A percentile compares a stretch with the other conserved stretches of the same genome.
phyloP scores from a whole-genome alignment of 2,888 invertebrate genomes.

The Branchipolynoe longqiensis region DNA sequence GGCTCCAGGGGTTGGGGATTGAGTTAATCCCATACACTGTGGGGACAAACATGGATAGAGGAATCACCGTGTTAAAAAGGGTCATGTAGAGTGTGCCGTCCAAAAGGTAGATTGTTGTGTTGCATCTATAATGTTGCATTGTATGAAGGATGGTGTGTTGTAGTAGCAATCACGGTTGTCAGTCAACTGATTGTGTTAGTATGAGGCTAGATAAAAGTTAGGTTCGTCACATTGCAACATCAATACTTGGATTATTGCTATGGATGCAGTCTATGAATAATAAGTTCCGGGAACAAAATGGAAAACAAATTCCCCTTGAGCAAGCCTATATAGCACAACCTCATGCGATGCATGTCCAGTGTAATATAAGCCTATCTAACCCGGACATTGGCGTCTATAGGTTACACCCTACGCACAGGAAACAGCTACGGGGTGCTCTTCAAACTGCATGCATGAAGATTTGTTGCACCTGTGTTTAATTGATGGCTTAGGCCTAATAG shows the following conservation, averaged over 20 bases:
- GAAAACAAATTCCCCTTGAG: conserved; percentile 30
- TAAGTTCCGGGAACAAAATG: too few relatives aligned
- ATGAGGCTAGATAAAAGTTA: too few relatives aligned
- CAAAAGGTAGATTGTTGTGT: too few relatives aligned
- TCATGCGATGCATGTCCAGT: background rate
- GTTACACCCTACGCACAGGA: conserved; percentile 15
- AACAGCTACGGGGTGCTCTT: background rate
- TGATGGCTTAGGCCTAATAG: too few relatives aligned
- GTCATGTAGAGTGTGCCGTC: too few relatives aligned
- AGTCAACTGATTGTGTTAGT: too few relatives aligned
- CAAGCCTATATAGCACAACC: conserved; percentile 47
- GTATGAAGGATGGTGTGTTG: too few relatives aligned
- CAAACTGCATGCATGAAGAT: conserved; percentile 34
- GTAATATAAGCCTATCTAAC: background rate
- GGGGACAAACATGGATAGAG: conserved; percentile 1
- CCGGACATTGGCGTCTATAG: background rate
- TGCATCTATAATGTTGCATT: too few relatives aligned
- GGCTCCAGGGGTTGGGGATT: conserved; percentile 44
- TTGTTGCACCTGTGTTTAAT: background rate
- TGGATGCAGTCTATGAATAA: too few relatives aligned
- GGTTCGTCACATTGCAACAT: too few relatives aligned
- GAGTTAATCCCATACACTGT: conserved; percentile 33
- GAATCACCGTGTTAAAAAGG: conserved; percentile 1
- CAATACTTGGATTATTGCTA: too few relatives aligned
- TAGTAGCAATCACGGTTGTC: too few relatives aligned